Evolutionary conservation across 2,113 vertebrate species (phyloP).

Genomic region (Larimichthys polyactis): DNA sequence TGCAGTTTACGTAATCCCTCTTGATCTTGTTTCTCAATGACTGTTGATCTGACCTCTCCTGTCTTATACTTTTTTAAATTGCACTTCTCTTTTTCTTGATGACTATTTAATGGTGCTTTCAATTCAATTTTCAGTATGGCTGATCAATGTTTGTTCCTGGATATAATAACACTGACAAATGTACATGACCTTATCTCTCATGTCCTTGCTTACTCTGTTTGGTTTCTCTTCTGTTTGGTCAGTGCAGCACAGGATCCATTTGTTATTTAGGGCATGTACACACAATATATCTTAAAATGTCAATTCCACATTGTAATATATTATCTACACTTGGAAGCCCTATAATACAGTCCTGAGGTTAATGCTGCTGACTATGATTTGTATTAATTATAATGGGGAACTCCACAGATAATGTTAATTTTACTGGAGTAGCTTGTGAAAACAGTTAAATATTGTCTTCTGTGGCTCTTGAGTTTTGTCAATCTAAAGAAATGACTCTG

Average conservation of each 20-base stretch:
- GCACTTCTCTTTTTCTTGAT: neutral
- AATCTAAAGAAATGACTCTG: neutral
- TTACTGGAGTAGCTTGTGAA: neutral
- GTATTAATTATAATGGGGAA: conserved; percentile 16
- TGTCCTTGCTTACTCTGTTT: neutral
- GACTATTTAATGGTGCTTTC: conserved; percentile 9
- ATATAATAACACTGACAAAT: conserved; percentile 18
- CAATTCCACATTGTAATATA: neutral
- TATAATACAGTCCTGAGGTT: neutral
- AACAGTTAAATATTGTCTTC: neutral
- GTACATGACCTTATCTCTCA: conserved; percentile 31
- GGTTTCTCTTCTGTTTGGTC: neutral
- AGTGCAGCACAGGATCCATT: neutral
- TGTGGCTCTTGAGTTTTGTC: neutral
- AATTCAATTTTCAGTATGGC: neutral
- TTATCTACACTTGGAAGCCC: neutral
- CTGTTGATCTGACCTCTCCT: conserved; percentile 13
- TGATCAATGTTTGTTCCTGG: conserved; percentile 27
- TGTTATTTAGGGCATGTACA: neutral
- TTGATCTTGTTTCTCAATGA: neutral
- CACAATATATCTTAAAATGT: neutral
- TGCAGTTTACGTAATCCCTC: neutral
- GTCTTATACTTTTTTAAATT: conserved; percentile 25
- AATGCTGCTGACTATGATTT: conserved; percentile 18
- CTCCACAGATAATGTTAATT: neutral